These are phyloP conservation scores for Oxyscelio sp. DNA, from an alignment of 2,888 invertebrate genomes.

Conservation along the genomic window DNA sequence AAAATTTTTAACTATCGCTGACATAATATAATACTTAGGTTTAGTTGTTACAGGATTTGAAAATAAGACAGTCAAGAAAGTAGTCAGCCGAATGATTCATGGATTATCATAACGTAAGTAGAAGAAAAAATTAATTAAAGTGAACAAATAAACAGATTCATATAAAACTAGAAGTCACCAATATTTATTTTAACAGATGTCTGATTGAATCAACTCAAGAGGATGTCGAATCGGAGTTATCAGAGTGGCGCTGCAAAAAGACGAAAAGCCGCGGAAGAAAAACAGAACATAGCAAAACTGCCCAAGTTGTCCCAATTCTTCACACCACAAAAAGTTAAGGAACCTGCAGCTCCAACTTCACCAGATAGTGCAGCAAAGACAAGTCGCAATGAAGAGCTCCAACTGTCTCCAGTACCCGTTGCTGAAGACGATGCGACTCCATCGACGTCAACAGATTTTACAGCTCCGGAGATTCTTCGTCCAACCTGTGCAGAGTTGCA, in stretches of 20 bases:
- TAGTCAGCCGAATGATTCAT: no score
- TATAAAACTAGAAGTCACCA: no score
- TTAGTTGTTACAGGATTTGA: no score
- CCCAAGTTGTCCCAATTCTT: neutral
- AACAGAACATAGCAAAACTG: neutral
- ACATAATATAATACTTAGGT: no score
- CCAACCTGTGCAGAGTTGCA: neutral
- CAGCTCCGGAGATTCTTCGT: neutral
- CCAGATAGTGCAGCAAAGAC: neutral
- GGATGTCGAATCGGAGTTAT: neutral
- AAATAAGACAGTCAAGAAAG: no score
- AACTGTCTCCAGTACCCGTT: neutral
- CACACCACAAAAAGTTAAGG: neutral
- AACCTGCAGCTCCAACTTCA: neutral
- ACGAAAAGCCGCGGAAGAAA: neutral
- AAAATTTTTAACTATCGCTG: no score
- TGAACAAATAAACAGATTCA: no score
- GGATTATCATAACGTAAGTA: no score
- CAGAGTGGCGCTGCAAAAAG: neutral
- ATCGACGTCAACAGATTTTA: neutral
- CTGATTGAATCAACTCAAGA: neutral
- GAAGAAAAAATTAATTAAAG: no score
- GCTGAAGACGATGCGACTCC: neutral
- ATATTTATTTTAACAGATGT: no score
- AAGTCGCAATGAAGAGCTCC: neutral